Evolutionary conservation across 2,888 invertebrate species (phyloP), one percentile per base, ranked within the genome.

Genomic region (Pherbina coryleti): DNA sequence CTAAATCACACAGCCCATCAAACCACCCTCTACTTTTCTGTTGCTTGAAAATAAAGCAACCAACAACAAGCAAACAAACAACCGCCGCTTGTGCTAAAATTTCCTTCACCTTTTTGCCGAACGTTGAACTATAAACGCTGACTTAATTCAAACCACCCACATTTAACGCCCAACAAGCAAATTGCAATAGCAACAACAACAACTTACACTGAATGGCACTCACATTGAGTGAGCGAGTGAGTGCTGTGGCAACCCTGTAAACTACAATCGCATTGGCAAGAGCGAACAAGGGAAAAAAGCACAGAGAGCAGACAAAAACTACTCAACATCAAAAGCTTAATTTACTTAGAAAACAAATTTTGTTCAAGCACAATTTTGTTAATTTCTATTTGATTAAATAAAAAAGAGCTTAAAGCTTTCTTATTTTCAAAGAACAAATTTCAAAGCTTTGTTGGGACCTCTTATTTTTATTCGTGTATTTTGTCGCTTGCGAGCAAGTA

Each of bases 61-160:
- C 8, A 69, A 74, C 22, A 71, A 72, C 64, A 67, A 9, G 17
- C 49, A 25, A 37, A 31, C 75, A 78, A 53, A 66, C 77, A 62
- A 67, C 57, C 71, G 75, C 53, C 70, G 51, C 75, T 53, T 66
- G 64, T 55, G 70, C 5, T 51, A 79, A 79, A 79, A 79, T 81
- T 81, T 80, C 79, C 80, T 82, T 82, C 82, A 81, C 81, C 82
- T 81, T 82, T 82, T 81, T 82, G 79, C 37, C 82, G 82, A 79
- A 69, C 82, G 80, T 80, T 82, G 82, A 82, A 82, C 82, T 82
- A 82, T 69, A 79, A 79, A 75, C 77, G 57, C 62, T 72, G 71
- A 31, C 53, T 55, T 67, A 55, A 49, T 70, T 72, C 37, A 77
- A 62, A 28, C 76, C 60, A 73, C 64, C 78, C 75, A 70, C 76